Base-by-base conservation (phyloP, 2,113 vertebrate species). In the Siniperca chuatsi region DNA sequence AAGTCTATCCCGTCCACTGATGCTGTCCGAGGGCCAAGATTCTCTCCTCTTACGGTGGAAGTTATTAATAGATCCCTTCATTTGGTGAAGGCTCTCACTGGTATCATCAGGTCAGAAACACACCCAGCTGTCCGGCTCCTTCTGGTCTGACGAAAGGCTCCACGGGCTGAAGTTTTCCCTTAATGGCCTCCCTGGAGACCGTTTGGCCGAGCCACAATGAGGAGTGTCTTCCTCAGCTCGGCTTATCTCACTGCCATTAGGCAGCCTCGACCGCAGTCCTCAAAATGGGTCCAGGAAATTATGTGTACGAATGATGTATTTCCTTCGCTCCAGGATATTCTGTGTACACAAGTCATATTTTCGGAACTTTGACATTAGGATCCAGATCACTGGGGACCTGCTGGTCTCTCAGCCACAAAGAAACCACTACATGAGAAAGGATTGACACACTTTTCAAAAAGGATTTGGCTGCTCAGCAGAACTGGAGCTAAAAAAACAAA, bases 11-110 rank as follows among this genome's bases (percentile, higher is more conserved):
- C 2, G 13, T 68, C 52, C 84, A 70, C 69, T 18, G 64, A 75
- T 52, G 75, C 71, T 57, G 74, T 83, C 62, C 75, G 55, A n/a
- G 65, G 68, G 68, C 84, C 90, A 83, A 86, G 72, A 89, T 50
- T 65, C 35, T 46, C 75, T 81, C 82, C 11, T 79, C 84, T 87
- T 86, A 90, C 70, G 29, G 54, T 40, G 80, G 85, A 69, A 33
- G 75, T 84, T 94, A 94, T 93, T 91, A 89, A 86, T 90, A 90
- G 88, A 72, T 81, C 80, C 50, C 78, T 80, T 90, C 78, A 35
- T 85, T 65, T 72, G 84, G 78, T 71, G 69, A 75, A 44, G 76
- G 68, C 73, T 58, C 70, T 74, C 40, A 35, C 66, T 60, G n/a
- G 72, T 65, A 29, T 76, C 69, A 72, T 42, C 78, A 58, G 79